phyloP scores from a whole-genome alignment of 1,140 invertebrate genomes.

The Liolophura sinensis region DNA sequence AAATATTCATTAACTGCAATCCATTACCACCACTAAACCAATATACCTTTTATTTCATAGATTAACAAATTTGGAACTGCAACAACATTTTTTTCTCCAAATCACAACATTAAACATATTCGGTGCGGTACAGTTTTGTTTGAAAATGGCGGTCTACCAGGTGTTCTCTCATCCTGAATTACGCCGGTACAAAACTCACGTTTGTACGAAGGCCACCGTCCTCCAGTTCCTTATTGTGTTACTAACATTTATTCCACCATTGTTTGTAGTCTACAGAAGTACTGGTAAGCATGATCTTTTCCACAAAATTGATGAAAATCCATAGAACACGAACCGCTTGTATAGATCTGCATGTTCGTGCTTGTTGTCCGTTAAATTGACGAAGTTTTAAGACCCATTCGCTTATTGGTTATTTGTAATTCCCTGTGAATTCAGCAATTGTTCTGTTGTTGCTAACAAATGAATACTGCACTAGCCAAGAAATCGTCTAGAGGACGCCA shows the following conservation, averaged over 20 bases:
- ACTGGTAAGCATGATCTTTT: constrained; percentile 43
- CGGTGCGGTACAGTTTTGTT: constrained; percentile 33
- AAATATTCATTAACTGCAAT: no score
- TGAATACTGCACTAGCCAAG: no score
- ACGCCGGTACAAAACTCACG: constrained; percentile 50
- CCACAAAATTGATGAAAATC: background rate
- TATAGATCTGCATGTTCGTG: background rate
- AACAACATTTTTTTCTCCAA: no score
- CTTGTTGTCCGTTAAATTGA: background rate
- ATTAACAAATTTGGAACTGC: no score
- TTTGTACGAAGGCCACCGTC: constrained; percentile 55
- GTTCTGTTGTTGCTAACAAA: no score
- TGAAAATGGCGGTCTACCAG: constrained; percentile 58
- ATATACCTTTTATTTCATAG: no score
- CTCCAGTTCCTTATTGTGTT: constrained; percentile 46
- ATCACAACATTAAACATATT: no score
- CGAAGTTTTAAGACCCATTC: background rate
- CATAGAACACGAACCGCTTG: no score
- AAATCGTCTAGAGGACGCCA: no score
- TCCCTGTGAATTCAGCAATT: no score
- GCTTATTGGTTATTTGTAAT: background rate
- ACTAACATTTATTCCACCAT: constrained; percentile 53
- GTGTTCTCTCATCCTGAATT: constrained; percentile 54
- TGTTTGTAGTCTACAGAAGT: constrained; percentile 56
- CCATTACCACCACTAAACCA: no score